These are phyloP conservation scores for Drosophila chauvacae DNA, from an alignment of 1,140 invertebrate species.

Conservation along the genomic window DNA sequence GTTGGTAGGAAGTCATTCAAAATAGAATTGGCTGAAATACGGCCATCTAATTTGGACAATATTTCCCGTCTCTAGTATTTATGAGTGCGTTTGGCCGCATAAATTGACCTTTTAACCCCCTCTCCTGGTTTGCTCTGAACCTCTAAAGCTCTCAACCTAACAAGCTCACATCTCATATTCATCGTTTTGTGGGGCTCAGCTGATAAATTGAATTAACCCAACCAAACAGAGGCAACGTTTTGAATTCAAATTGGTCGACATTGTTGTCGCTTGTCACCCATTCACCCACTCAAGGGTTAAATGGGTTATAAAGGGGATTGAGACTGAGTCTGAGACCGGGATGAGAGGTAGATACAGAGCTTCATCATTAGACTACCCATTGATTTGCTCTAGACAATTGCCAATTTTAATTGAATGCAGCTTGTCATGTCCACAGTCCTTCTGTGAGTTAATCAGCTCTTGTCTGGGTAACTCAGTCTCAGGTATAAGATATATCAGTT, in stretches of 20 bases:
- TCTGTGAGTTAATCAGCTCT: slow-evolving; percentile 64
- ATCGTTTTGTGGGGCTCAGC: slow-evolving; percentile 46
- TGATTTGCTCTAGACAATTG: slow-evolving; percentile 53
- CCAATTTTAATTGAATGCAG: slow-evolving; percentile 66
- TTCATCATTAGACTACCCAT: slow-evolving; percentile 38
- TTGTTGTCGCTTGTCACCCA: slow-evolving; percentile 49
- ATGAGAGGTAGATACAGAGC: slow-evolving; percentile 5
- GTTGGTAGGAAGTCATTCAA: background rate
- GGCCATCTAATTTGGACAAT: slow-evolving; percentile 45
- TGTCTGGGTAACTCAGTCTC: slow-evolving; percentile 26
- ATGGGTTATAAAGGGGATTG: slow-evolving; percentile 10
- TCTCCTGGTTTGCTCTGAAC: background rate
- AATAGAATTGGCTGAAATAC: slow-evolving; percentile 20
- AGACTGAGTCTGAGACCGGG: background rate
- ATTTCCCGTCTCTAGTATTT: slow-evolving; percentile 41
- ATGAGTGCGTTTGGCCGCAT: slow-evolving; percentile 56
- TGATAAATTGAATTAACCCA: slow-evolving; percentile 79
- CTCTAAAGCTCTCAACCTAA: slow-evolving; percentile 26
- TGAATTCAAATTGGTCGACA: slow-evolving; percentile 59
- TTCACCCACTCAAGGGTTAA: slow-evolving; percentile 48
- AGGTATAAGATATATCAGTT: slow-evolving; percentile 64
- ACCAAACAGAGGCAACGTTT: slow-evolving; percentile 56
- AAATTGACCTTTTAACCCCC: slow-evolving; percentile 64
- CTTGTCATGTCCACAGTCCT: slow-evolving; percentile 13
- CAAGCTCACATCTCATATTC: slow-evolving; percentile 44